Conservation (phyloP, 2,797 vertebrate genomes). For the Sebastes goodei region DNA sequence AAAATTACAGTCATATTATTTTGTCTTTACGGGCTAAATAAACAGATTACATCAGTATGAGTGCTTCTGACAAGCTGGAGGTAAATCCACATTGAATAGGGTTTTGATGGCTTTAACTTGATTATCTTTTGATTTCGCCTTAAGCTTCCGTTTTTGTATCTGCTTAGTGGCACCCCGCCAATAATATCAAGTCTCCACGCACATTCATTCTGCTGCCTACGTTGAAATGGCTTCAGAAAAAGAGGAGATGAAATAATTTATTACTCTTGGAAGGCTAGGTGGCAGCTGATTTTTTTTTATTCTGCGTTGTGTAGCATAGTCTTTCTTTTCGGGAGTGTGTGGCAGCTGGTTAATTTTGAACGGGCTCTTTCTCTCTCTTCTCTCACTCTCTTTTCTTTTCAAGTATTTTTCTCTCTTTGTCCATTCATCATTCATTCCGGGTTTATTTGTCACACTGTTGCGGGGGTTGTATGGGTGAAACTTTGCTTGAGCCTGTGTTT, state of each 20-base stretch:
- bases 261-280: constrained; percentile 7
- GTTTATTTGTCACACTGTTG: background rate
- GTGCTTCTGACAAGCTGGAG: constrained; percentile 30
- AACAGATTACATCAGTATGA: constrained; percentile 29
- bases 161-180: constrained; percentile 33
- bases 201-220: constrained; percentile 17
- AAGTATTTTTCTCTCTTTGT: background rate
- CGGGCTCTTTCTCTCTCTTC: background rate
- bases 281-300: constrained; percentile 6
- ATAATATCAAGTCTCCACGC: constrained; percentile 30
- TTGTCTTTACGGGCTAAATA: background rate
- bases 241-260: constrained; percentile 12
- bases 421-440: background rate
- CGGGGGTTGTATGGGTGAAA: background rate
- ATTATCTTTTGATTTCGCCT: constrained; percentile 35
- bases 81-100: constrained; percentile 21
- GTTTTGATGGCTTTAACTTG: constrained; percentile 38
- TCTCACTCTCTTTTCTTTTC: background rate
- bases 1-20: constrained; percentile 18
- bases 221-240: constrained; percentile 22
- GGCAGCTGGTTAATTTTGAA: constrained; percentile 21
- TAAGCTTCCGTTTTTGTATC: constrained; percentile 18
- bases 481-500: background rate
- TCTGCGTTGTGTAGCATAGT: background rate
- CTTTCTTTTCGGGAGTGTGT: background rate